Conservation (phyloP, 2,888 invertebrate genomes). For the Pterostichus niger region DNA sequence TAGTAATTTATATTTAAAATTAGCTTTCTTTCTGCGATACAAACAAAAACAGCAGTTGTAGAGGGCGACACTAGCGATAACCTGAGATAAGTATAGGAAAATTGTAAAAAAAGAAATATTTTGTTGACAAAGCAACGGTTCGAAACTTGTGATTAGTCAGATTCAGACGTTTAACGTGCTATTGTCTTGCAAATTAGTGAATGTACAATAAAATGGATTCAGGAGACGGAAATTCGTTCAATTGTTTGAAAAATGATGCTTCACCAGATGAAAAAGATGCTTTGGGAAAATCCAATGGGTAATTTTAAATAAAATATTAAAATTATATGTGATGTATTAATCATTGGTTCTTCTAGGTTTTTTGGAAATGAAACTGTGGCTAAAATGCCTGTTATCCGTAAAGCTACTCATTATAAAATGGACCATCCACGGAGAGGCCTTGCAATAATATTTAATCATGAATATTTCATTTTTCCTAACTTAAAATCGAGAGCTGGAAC, state of each 20-base stretch:
- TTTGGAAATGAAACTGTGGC: slow-evolving; percentile 74
- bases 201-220: slow-evolving; percentile 50
- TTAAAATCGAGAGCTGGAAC: slow-evolving; percentile 89
- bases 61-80: slow-evolving; percentile 19
- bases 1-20: background rate
- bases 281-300: slow-evolving; percentile 71
- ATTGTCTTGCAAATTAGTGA: background rate
- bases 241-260: slow-evolving; percentile 48
- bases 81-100: slow-evolving; percentile 31
- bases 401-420: slow-evolving; percentile 92
- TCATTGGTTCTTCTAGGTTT: slow-evolving; percentile 55
- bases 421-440: slow-evolving; percentile 88
- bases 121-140: slow-evolving; percentile 47
- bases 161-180: background rate
- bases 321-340: slow-evolving; percentile 16
- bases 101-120: slow-evolving; percentile 19
- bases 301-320: slow-evolving; percentile 21
- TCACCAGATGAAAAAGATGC: slow-evolving; percentile 71
- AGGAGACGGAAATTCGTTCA: slow-evolving; percentile 57
- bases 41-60: slow-evolving; percentile 17
- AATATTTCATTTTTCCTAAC: slow-evolving; percentile 86
- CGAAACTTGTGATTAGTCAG: slow-evolving; percentile 22
- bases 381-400: slow-evolving; percentile 83
- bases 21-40: background rate
- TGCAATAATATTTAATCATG: slow-evolving; percentile 95